Evolutionary conservation across 1,140 invertebrate species (phyloP), one percentile per base, ranked within the genome.

Genomic region (Dryas iulia): DNA sequence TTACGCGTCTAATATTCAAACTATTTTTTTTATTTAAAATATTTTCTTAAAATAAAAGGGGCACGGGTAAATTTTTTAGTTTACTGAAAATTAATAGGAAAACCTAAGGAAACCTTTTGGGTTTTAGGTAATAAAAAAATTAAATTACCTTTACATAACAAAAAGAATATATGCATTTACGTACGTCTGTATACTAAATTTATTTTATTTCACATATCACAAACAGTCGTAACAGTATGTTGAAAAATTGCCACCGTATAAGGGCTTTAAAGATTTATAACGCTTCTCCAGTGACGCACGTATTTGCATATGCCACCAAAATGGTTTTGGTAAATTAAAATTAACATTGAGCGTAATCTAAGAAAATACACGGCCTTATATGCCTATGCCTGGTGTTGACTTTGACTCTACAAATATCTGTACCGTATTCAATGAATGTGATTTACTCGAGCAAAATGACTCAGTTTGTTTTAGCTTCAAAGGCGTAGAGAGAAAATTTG

Each of bases 401-500:
- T 56, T 56, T 56, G 24, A 12, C 53, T 56, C 11, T 25, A 26
- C 53, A 56, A 56, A 56, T 56, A 56, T 10, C 39, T 47, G 3
- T 47, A 18, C n/a, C 10, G 18, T 47, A 47, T 25, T 56, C 21
- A 26, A n/a, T 56, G 53, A 25, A 56, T 25, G 53, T 56, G 53
- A 56, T 25, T 56, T 56, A 25, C 11, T 56, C 25, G 4, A 56
- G 53, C 25, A 56, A 26, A 56, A 56, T n/a, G 53, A 3, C 24
- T 18, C 39, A 47, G 18, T 47, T 47, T 18, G 8, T 47, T 47
- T 47, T 47, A 3, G 21, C 39, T 47, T 47, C 6, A 47, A 47
- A 47, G 18, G 14, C 21, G 39, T 47, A 47, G 39, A 47, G 2
- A 7, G 39, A 47, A 21, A 47, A 47, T 21, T 47, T 47, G 21